phyloP scores from a whole-genome alignment of 1,140 invertebrate genomes.

The Harlomillsia oculata region DNA sequence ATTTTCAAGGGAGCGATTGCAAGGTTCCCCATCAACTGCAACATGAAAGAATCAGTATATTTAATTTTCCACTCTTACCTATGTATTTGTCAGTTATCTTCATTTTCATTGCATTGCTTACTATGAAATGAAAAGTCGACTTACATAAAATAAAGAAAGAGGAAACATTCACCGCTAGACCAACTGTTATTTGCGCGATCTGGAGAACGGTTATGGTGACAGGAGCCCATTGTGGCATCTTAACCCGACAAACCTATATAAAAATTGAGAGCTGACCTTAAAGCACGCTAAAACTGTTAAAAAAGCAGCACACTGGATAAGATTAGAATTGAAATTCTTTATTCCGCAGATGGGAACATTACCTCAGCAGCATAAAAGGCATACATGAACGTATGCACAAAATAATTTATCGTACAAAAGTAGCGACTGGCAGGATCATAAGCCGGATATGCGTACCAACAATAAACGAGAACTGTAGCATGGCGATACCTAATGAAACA shows the following conservation, averaged over 20 bases:
- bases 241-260: too few relatives aligned
- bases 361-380: slow-evolving; percentile 1
- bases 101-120: too few relatives aligned
- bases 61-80: too few relatives aligned
- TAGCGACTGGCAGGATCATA: not conserved
- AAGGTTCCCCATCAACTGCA: too few relatives aligned
- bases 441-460: not conserved
- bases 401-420: slow-evolving; percentile 8
- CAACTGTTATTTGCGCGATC: not conserved
- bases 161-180: not conserved
- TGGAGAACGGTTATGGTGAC: not conserved
- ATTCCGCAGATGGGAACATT: too few relatives aligned
- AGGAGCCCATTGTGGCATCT: not conserved
- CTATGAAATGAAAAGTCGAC: too few relatives aligned
- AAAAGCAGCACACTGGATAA: not conserved
- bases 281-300: not conserved
- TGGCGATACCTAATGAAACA: slow-evolving; percentile 18
- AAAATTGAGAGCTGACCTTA: too few relatives aligned
- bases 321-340: not conserved
- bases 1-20: too few relatives aligned
- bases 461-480: not conserved
- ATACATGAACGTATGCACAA: slow-evolving; percentile 17
- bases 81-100: too few relatives aligned
- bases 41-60: too few relatives aligned
- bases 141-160: not conserved